Evolutionary conservation across 2,888 invertebrate species (phyloP).

Genomic region (Halocaridina rubra): DNA sequence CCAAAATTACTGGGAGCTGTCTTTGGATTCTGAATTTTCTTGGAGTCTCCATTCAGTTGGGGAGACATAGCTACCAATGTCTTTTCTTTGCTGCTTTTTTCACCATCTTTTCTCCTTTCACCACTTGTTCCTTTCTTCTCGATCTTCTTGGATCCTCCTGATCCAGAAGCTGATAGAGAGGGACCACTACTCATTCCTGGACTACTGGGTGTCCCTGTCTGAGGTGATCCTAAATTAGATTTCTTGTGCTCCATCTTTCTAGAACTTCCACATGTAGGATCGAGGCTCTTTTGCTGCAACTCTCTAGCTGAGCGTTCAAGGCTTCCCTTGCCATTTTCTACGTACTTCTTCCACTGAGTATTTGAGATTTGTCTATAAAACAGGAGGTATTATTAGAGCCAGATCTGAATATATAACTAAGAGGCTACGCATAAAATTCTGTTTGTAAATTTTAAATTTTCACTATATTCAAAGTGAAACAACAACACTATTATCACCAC

Average conservation of each 20-base stretch:
- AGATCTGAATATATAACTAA: too few species aligned
- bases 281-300: constrained; percentile 43
- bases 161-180: constrained; percentile 1
- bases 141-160: constrained; percentile 35
- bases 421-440: too few species aligned
- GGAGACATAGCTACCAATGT: constrained; percentile 24
- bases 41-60: constrained; percentile 60
- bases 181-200: constrained; percentile 26
- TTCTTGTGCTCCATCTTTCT: constrained; percentile 61
- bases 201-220: constrained; percentile 29
- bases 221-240: constrained; percentile 46
- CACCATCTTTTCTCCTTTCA: constrained; percentile 44
- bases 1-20: constrained; percentile 63
- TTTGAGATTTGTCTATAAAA: constrained; percentile 67
- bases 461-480: too few species aligned
- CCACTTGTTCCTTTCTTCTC: constrained; percentile 53
- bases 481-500: too few species aligned
- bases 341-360: constrained; percentile 72
- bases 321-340: constrained; percentile 68
- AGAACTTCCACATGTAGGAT: constrained; percentile 34
- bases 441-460: too few species aligned
- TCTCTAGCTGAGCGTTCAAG: constrained; percentile 50
- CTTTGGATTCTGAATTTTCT: constrained; percentile 61
- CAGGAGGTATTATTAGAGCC: too few species aligned
- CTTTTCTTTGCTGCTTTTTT: constrained; percentile 42